Base-by-base conservation (phyloP, 1,140 invertebrate genomes). In the Epicauta chinensis region DNA sequence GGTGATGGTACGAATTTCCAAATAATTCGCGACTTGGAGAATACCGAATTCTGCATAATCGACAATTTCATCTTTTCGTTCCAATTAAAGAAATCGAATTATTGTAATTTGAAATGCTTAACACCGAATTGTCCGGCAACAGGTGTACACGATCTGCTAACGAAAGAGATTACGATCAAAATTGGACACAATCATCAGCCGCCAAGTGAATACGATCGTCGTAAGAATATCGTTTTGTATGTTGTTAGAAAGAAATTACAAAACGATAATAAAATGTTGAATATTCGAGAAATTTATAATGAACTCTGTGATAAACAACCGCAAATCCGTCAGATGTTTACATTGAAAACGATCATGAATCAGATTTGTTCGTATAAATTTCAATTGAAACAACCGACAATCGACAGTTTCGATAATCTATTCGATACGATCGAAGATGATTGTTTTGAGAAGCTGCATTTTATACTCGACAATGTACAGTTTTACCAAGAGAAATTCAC, bases 401-500 rank as follows among this genome's bases (percentile, higher is more conserved):
- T 66, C n/a, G 34, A 52, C 3, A 48, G 56, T 1, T 68, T 66
- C 39, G 60, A 68, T 12, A 45, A 66, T 9, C 59, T 68, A 37
- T 68, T 50, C 41, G 41, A 59, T n/a, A 5, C 16, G 3, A 63
- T 68, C 7, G 66, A 68, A 45, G 49, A 56, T n/a, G 64, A 63
- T n/a, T 17, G 35, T 3, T 63, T 56, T 40, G 37, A 62, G 37
- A 60, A 59, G 35, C 38, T 66, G 7, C 66, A 68, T 35, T 68
- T 65, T 56, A 68, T 59, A 7, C 35, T 56, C 36, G 50, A 41
- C 11, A 44, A 55, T 14, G 41, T 54, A 23, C 66, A 66, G 36
- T 68, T 68, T 40, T 68, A 65, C 45, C 64, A 63, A 43, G 64
- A 64, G 31, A 60, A 41, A 37, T 61, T 68, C 15, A 13, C 17